Base-by-base conservation (phyloP, 2,113 vertebrate species). In the Calidris pugnax region DNA sequence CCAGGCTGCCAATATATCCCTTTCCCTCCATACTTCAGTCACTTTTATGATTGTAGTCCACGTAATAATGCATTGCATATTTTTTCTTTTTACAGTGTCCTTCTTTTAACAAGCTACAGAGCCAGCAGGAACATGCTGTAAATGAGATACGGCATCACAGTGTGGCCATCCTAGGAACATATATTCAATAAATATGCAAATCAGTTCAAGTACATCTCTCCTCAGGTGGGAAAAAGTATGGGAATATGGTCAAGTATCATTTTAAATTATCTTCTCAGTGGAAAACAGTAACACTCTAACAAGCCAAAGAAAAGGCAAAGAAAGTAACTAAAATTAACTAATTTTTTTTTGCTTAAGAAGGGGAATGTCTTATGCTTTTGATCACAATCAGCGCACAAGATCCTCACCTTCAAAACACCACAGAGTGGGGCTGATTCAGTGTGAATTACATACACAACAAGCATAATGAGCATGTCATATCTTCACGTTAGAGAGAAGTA, bases 121-220 rank as follows among this genome's bases (percentile, higher is more conserved):
- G 60, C 69, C 96, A 95, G 90, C 89, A 93, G 94, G 79, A 96
- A 64, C 35, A 24, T 74, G 82, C 73, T 94, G 93, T 91, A 96
- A 97, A 97, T 87, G 82, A 96, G 92, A 90, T 62, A 85, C 0
- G 0, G n/a, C 79, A 85, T 93, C 0, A 0, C 66, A 77, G 39
- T 57, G 48, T 92, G 92, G 94, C 90, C 73, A 80, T 85, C 51
- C 79, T 80, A 91, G 82, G 51, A 97, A 89, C 48, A 85, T 17
- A 75, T 57, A 93, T 90, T 90, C 95, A 96, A 97, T 94, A 96
- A 95, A 95, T 80, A 96, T 94, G 93, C 74, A 97, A 96, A 97
- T 95, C 55, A 82, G 45, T 80, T 90, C 85, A 85, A 92, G 85
- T 77, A 67, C 43, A 55, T 68, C 43, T 96, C 68, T 96, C 88